Base-by-base conservation (phyloP, 2,888 invertebrate species). In the Priocnemis perturbator region DNA sequence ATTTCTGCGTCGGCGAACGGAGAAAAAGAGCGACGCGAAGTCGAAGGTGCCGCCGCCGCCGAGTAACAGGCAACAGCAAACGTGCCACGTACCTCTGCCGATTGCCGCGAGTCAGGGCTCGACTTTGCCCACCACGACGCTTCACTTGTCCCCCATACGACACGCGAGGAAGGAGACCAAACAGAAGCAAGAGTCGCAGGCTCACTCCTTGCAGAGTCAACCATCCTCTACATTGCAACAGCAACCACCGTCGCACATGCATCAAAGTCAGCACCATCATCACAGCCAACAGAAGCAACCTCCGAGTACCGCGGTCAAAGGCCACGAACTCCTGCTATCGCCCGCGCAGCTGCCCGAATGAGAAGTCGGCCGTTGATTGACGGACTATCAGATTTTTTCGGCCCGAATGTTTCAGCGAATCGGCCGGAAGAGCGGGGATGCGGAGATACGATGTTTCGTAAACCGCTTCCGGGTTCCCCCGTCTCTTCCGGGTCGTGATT, bases 331-430 rank as follows among this genome's bases (percentile, higher is more conserved):
- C 30, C 77, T 88, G 64, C 83, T 88, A 23, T 88, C 86, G 50
- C 87, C 88, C 63, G 86, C 86, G 63, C 87, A 88, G 73, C 77
- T 88, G 69, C 83, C 85, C 67, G 86, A 87, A 76, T 86, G 79
- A 82, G 75, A 72, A 74, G 62, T 26, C 26, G 17, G 3, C 7
- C 7, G 3, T 26, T 7, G 26, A 26, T 26, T 26, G 26, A 7
- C 3, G 7, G 26, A 26, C 26, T 26, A 4, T 37, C 37, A 37
- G 1, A 9, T 37, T 37, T 37, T 37, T 3, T 37, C 11, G 37
- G 11, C 1, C 11, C 7, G 11, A 37, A 3, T 11, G 2, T 11
- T 37, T 37, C 11, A 7, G 37, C 14, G 37, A 37, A 11, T 11
- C 37, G 37, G 37, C 2, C 37, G 14, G 26, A 37, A 37, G 37